Evolutionary conservation across 2,797 vertebrate species (phyloP).

Genomic region (Sebastes iracundus): DNA sequence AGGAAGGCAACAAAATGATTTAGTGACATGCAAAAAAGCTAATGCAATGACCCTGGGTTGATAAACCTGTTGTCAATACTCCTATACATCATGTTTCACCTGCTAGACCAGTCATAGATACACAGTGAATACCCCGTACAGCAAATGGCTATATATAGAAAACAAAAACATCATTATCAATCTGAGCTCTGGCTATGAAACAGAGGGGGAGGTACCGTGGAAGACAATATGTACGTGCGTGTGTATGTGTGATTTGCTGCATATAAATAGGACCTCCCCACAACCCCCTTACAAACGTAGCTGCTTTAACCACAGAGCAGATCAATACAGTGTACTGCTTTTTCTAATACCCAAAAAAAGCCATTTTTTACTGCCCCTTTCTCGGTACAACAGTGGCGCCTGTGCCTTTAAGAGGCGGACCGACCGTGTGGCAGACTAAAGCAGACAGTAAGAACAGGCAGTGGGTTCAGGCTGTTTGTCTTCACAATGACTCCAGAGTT

Average conservation of each 20-base stretch:
- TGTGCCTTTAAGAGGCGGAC: constrained; percentile 87
- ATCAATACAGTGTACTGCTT: constrained; percentile 36
- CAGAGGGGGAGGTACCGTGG: constrained; percentile 55
- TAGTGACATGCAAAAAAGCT: constrained; percentile 11
- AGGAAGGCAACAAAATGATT: constrained; percentile 26
- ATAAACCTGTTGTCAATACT: constrained; percentile 37
- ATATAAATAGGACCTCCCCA: constrained; percentile 33
- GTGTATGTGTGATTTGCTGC: constrained; percentile 34
- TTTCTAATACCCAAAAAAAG: constrained; percentile 53
- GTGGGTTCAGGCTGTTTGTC: constrained; percentile 80
- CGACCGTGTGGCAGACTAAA: constrained; percentile 70
- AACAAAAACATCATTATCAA: constrained; percentile 82
- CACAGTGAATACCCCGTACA: constrained; percentile 54
- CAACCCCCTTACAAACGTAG: constrained; percentile 15
- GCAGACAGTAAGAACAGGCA: constrained; percentile 78
- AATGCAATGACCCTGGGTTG: constrained; percentile 7
- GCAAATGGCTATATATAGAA: constrained; percentile 79
- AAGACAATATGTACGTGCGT: constrained; percentile 38
- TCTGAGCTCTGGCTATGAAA: constrained; percentile 64
- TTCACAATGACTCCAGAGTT: constrained; percentile 84
- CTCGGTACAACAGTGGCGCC: constrained; percentile 37
- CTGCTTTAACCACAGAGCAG: constrained; percentile 37
- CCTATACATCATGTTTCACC: constrained; percentile 41
- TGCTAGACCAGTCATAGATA: constrained; percentile 48
- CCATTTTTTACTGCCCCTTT: constrained; percentile 65